Base-by-base conservation (phyloP, 2,888 invertebrate genomes). In the Platerodrilus igneus region DNA sequence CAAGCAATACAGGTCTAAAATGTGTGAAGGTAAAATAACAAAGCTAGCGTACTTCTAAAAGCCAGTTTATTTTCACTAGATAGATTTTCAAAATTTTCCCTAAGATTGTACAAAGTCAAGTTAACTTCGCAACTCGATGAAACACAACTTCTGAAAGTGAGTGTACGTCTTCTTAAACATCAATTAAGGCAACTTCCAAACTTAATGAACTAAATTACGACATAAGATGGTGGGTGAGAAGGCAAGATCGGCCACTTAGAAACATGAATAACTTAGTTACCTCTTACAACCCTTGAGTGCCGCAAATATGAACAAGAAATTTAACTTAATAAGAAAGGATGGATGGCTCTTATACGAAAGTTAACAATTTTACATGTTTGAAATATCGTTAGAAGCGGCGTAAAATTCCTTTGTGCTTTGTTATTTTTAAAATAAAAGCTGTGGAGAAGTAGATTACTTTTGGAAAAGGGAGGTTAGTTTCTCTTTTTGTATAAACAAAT, bases 101-200 rank as follows among this genome's bases (percentile, higher is more conserved):
- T n/a, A n/a, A n/a, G n/a, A n/a, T n/a, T n/a, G n/a, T n/a, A n/a
- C n/a, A n/a, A n/a, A n/a, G n/a, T n/a, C n/a, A n/a, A n/a, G n/a
- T n/a, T n/a, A n/a, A n/a, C n/a, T n/a, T n/a, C n/a, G n/a, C n/a
- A n/a, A n/a, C n/a, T n/a, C n/a, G n/a, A n/a, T 15, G 13, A 31
- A 21, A 22, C 9, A 21, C 14, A 16, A n/a, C 22, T 34, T 25
- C 16, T 14, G 18, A 8, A 16, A 8, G 15, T 25, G 40, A 45
- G 30, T 53, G 52, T 51, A 49, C 56, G 47, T 38, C 50, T 58
- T 60, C 59, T 62, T 62, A 60, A 61, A 60, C 62, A 59, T 62
- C 62, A 62, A 60, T 60, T 60, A 60, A 54, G 59, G 59, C 55
- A 52, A 60, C 56, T 59, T 60, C 58, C 52, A 49, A 55, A 55